Percentiles rank a stretch among this genome's conserved stretches.
Conservation (phyloP, 2,888 invertebrate species). For the Chelonus formosanus region DNA sequence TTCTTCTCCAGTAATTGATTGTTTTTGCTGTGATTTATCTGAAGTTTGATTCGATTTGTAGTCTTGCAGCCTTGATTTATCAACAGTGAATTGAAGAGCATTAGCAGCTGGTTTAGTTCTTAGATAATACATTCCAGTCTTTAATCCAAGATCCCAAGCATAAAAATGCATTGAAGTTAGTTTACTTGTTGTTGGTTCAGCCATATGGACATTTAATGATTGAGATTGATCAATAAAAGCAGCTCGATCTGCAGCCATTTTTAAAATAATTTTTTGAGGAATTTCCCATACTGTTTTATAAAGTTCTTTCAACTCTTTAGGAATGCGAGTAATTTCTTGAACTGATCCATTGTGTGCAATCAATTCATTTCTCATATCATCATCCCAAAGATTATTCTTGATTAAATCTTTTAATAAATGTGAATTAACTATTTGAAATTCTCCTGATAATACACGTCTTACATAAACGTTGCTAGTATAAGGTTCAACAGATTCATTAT, state of each 20-base stretch:
- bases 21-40: neutral
- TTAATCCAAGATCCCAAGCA: constrained; percentile 81
- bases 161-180: constrained; percentile 74
- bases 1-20: constrained; percentile 4
- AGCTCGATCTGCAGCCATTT: constrained; percentile 73
- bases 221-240: constrained; percentile 74
- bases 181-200: constrained; percentile 70
- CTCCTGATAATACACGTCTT: constrained; percentile 71
- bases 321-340: constrained; percentile 67
- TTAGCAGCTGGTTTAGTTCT: constrained; percentile 95
- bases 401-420: constrained; percentile 72
- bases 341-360: constrained; percentile 70
- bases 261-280: constrained; percentile 68
- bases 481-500: constrained; percentile 73
- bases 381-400: constrained; percentile 69
- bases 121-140: constrained; percentile 99
- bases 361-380: constrained; percentile 69
- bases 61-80: constrained; percentile 75
- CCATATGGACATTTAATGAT: constrained; percentile 72
- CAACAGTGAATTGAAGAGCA: constrained; percentile 97
- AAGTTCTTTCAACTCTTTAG: constrained; percentile 66
- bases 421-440: constrained; percentile 71
- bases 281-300: constrained; percentile 72
- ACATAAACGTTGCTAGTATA: constrained; percentile 74
- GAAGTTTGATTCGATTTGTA: neutral